Percentiles rank a stretch among this genome's conserved stretches.
phyloP scores from a whole-genome alignment of 2,797 vertebrate species.

The Bufotes viridis region DNA sequence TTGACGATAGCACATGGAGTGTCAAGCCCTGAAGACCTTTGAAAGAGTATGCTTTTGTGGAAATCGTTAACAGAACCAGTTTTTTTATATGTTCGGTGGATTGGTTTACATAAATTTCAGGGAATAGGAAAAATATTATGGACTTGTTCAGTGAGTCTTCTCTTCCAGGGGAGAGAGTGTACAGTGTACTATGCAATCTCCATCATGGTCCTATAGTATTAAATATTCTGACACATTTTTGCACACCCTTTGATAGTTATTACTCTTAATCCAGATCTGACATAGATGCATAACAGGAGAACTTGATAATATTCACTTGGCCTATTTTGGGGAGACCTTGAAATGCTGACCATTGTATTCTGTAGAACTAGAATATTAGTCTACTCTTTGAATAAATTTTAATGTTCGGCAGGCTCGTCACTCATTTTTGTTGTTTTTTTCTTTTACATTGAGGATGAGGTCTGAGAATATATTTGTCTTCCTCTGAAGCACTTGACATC shows the following conservation, averaged over 20 bases:
- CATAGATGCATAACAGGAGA: not conserved
- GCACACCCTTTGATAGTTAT: not conserved
- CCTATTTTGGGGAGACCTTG: not conserved
- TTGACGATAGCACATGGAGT: not conserved
- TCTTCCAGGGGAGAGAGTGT: not conserved
- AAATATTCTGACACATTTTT: not conserved
- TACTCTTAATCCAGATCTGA: constrained; percentile 8
- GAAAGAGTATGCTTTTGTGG: not conserved
- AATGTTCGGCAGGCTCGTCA: not conserved
- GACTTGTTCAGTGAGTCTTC: constrained; percentile 1
- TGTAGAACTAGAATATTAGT: not conserved
- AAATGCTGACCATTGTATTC: not conserved
- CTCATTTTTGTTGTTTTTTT: not conserved
- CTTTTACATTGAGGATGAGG: not conserved
- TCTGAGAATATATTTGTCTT: not conserved
- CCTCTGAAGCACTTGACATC: not conserved
- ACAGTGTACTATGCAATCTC: constrained; percentile 36
- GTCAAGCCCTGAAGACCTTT: not conserved
- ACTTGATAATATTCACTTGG: not conserved
- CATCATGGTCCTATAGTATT: not conserved
- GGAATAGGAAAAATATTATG: constrained; percentile 27
- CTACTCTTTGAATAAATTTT: constrained; percentile 18
- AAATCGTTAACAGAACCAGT: not conserved
- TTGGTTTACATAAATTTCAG: constrained; percentile 59
- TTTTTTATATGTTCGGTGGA: constrained; percentile 28